Base-by-base conservation (phyloP, 2,113 vertebrate species). In the Caranx ignobilis region DNA sequence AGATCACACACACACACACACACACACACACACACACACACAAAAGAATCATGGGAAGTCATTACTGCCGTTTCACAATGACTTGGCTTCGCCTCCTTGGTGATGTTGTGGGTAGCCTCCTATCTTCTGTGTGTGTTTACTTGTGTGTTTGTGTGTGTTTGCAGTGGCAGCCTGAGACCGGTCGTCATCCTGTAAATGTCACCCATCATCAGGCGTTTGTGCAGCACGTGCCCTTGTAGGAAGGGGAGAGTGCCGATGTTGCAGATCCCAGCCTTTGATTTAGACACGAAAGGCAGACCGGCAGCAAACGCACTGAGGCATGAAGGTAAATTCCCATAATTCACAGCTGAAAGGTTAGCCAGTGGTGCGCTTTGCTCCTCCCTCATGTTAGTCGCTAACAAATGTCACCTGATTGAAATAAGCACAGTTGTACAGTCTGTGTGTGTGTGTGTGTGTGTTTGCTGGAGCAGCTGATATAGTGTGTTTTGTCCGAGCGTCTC, bases 301-400 rank as follows among this genome's bases (percentile, higher is more conserved):
- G 96, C 95, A 94, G 95, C 94, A 91, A 90, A 95, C 79, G 94
- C 95, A 95, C 87, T 94, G 95, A 96, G 95, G 96, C 97, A 94
- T 98, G 96, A 98, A 97, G 96, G 96, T 97, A 97, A 97, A 98
- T 97, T 97, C 96, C 95, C 96, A 96, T 97, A 97, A 97, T 97
- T 98, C 97, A 97, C 95, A 95, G 95, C 95, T 94, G 92, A 97
- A 97, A 97, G 96, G 96, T 96, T 96, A 96, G 95, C 94, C 65
- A 87, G 93, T 94, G 95, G 95, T 94, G 82, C 88, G 89, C 92
- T 94, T 91, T 91, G 90, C 89, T 88, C 88, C 88, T 95, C 94
- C 92, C 87, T 89, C 93, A 93, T 94, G 94, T 94, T 95, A 94
- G 95, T 94, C 91, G 92, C 94, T 93, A 95, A 94, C 95, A 95